phyloP scores from a whole-genome alignment of 2,888 invertebrate genomes.

The Platycheirus rosarum region DNA sequence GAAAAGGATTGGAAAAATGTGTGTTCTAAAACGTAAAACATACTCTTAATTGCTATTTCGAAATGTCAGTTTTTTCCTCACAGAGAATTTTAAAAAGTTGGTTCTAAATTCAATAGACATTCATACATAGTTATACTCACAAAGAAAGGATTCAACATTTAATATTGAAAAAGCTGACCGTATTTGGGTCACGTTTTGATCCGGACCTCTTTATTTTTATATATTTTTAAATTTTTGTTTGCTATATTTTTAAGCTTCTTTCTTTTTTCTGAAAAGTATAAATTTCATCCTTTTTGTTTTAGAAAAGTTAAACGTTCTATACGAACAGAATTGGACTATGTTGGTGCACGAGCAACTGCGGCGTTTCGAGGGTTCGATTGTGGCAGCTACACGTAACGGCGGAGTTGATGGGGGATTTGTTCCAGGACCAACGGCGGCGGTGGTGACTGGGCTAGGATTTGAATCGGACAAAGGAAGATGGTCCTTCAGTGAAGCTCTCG shows the following conservation, averaged over 20 bases:
- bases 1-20: neutral
- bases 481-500: constrained; percentile 92
- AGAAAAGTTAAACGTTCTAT: constrained; percentile 91
- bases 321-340: constrained; percentile 92
- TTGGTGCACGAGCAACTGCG: constrained; percentile 90
- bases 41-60: constrained; percentile 57
- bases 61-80: constrained; percentile 28
- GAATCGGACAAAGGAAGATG: constrained; percentile 83
- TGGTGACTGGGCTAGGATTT: constrained; percentile 78
- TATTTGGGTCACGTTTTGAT: constrained; percentile 62
- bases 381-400: constrained; percentile 87
- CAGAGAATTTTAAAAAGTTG: constrained; percentile 26
- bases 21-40: constrained; percentile 18
- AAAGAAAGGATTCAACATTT: constrained; percentile 25
- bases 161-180: constrained; percentile 14
- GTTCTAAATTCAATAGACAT: neutral
- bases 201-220: constrained; percentile 37
- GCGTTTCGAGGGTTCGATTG: constrained; percentile 91
- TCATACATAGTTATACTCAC: neutral
- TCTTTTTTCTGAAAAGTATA: constrained; percentile 20
- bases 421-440: constrained; percentile 48
- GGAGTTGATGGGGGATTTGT: constrained; percentile 58
- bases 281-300: constrained; percentile 78
- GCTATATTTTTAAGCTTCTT: constrained; percentile 34
- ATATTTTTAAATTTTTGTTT: constrained; percentile 42